Conservation (phyloP, 2,113 vertebrate species). For the Pedetes capensis region DNA sequence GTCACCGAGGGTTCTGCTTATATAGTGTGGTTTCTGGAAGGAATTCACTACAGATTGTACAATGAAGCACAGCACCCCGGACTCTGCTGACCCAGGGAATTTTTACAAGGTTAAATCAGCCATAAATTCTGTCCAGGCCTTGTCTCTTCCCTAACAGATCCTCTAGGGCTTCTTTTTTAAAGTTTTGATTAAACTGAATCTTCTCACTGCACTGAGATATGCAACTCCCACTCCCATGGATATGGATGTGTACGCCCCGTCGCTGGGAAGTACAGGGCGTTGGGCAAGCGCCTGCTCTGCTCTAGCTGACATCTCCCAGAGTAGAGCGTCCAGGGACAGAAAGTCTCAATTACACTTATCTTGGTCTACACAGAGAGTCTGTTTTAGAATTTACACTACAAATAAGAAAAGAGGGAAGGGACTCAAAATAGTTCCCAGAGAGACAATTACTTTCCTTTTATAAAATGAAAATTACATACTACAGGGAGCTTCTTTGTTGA, state of each 20-base stretch:
- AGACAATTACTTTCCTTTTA: background rate
- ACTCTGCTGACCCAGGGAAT: conserved; percentile 60
- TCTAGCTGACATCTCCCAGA: background rate
- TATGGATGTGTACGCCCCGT: accelerated
- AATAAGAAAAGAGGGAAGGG: background rate
- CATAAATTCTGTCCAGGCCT: conserved; percentile 48
- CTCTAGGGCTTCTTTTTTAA: background rate
- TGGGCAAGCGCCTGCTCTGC: background rate
- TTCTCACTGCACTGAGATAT: background rate
- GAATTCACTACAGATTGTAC: background rate
- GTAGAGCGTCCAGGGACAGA: background rate
- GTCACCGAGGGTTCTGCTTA: conserved; percentile 38
- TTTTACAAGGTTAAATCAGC: conserved; percentile 69
- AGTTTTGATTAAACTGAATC: background rate
- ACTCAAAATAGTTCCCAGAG: background rate
- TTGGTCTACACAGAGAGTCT: background rate
- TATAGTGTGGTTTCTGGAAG: conserved; percentile 44
- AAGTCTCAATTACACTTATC: background rate
- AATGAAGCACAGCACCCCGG: background rate
- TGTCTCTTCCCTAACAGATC: conserved; percentile 12
- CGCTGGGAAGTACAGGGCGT: background rate
- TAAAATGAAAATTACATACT: background rate
- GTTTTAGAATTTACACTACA: background rate
- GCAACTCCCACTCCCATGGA: accelerated
- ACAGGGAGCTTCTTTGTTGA: background rate